Evolutionary conservation across 2,797 vertebrate genomes (phyloP), one percentile per base, ranked within the genome.

Genomic region (Dipus sagitta): DNA sequence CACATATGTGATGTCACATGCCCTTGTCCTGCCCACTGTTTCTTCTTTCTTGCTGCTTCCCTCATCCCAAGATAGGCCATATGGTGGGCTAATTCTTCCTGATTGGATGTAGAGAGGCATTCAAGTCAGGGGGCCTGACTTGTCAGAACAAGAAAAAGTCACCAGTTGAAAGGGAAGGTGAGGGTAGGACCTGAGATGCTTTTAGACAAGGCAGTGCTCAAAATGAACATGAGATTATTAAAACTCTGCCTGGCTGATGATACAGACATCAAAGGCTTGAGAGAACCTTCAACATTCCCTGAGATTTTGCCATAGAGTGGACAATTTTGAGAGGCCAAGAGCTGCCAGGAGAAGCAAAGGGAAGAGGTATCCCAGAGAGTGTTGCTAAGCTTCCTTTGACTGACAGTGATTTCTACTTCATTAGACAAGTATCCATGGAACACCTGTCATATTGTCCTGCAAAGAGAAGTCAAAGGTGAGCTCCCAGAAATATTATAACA

Each of bases 1-100:
- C 6, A 4, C 32, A 54, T 10, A 0, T 10, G 4, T 7, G 17
- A 11, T 1, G 11, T 62, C 74, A 21, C 4, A 2, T 0, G 7
- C 6, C 20, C 24, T 83, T 0, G 1, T 30, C 26, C 9, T 68
- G 20, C 8, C 38, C 0, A 0, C 21, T 54, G 52, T 24, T 7
- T 15, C 28, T 7, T 18, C 23, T 11, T 32, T 12, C 5, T 2
- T 52, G 42, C 15, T 58, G 47, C 54, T 65, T 6, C 1, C 2
- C 2, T 47, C 12, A 58, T 42, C 38, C n/a, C 42, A 47, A 20
- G n/a, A 75, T 17, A 18, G 15, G 74, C 32, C 6, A 6, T 18
- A 12, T 34, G 9, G 4, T 3, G 14, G 38, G 2, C 42, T 47
- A 13, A 3, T 70, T 68, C 26, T 58, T 47, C 52, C 34, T 15